Evolutionary conservation across 2,888 invertebrate genomes (phyloP), one percentile per base, ranked within the genome.

Genomic region (Microctonus brassicae): DNA sequence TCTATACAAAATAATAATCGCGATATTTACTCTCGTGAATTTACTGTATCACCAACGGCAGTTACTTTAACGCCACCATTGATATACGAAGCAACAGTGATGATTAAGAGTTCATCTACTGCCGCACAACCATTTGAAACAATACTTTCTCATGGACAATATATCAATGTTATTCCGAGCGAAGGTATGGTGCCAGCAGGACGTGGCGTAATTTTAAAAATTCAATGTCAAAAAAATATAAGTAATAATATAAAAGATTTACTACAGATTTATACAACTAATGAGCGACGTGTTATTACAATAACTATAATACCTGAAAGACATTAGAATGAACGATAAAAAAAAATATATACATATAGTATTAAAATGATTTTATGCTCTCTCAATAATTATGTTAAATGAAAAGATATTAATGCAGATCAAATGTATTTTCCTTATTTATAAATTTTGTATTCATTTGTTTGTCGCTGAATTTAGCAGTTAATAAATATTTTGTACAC

Each of bases 171-270:
- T 4, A 52, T 82, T 17, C 84, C 84, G 4, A 76, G 79, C 0
- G 80, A 82, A 34, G 84, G 84, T 13, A 83, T 83, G 81, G 81
- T 84, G 62, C 83, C 83, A 2, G 78, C 82, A 0, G 76, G 76
- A 53, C 76, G 77, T 66, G 77, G 74, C 9, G 82, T 84, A 63
- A 76, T 80, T 2, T 69, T 84, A 17, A 81, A 80, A n/a, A 72
- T 84, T 61, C 78, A 80, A 13, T 83, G 82, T 65, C 82, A 78
- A 22, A 80, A 78, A 26, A 76, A 67, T 60, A 62, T 82, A 2
- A 17, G 7, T 2, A 75, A 79, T 24, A 78, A 76, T 6, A 73
- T 82, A 1, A 77, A 80, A 1, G 80, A 80, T 5, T 53, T 78
- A 24, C 78, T 84, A 4, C 77, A 80, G 62, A 79, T 84, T 69